These are phyloP conservation scores for Dreissena rostriformis DNA, from an alignment of 1,140 invertebrate species.

Conservation along the genomic window DNA sequence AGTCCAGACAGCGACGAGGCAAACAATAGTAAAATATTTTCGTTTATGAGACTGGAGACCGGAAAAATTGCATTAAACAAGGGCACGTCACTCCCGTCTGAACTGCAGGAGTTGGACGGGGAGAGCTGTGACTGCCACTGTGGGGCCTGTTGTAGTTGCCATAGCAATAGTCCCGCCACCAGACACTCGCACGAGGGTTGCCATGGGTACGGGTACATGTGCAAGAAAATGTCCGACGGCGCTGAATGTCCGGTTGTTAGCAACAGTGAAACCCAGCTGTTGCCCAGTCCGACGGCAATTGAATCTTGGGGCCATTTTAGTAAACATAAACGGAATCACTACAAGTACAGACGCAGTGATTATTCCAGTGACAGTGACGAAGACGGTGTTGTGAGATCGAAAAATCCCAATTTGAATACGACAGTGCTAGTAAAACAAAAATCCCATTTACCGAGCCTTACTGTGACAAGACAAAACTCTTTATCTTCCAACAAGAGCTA, in stretches of 20 bases:
- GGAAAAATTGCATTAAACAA: conserved; percentile 44
- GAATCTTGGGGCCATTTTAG: conserved; percentile 76
- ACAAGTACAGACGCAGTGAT: conserved; percentile 75
- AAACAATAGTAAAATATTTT: conserved; percentile 35
- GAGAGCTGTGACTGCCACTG: conserved; percentile 52
- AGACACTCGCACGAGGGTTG: conserved; percentile 44
- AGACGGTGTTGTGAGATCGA: neutral
- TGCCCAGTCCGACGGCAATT: conserved; percentile 59
- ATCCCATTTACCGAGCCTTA: conserved; percentile 63
- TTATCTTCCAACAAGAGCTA: conserved; percentile 32
- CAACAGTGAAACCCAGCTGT: conserved; percentile 12
- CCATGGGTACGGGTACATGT: conserved; percentile 12
- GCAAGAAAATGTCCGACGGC: conserved; percentile 51
- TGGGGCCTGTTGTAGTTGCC: conserved; percentile 51
- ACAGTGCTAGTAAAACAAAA: conserved; percentile 58
- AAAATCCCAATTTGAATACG: conserved; percentile 20
- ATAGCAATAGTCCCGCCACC: conserved; percentile 18
- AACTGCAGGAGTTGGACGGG: conserved; percentile 29
- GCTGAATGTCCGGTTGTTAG: conserved; percentile 7
- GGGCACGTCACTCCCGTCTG: conserved; percentile 49
- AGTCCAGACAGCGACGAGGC: conserved; percentile 35
- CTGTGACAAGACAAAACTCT: conserved; percentile 43
- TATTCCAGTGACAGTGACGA: conserved; percentile 78
- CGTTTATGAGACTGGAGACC: conserved; percentile 23
- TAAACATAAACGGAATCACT: conserved; percentile 67